Base-by-base conservation (phyloP, 1,140 invertebrate genomes). In the Melanaphis sacchari region DNA sequence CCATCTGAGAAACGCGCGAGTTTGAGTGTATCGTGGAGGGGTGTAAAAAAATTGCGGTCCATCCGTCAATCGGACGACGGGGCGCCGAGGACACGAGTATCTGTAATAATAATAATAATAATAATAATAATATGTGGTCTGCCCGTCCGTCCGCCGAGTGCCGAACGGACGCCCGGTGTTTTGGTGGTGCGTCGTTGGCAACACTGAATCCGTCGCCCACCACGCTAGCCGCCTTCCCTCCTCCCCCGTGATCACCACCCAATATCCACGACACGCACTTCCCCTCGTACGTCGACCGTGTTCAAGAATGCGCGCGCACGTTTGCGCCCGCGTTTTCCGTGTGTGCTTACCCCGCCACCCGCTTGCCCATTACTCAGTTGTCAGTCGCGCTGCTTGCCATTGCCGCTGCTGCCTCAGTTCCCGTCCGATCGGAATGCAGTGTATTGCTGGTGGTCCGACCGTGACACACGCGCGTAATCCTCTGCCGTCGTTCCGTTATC, bases 351-450 rank as follows among this genome's bases (percentile, higher is more conserved):
- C 2, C 87, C 49, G 26, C 88, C 85, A 21, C 41, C 41, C 85
- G 85, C 43, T n/a, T 4, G 36, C 43, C 24, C 43, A 22, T 31
- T 15, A 31, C 85, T n/a, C 59, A 5, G 59, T 76, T 76, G 59
- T 76, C 59, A 76, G 85, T 18, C 43, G 85, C 7, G 46, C n/a
- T n/a, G 43, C 46, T 46, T n/a, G 88, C 88, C 46, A 22, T 9
- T 9, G 88, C 8, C 49, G 88, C 36, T 38, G 9, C 49, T 38
- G 88, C 41, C 4, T 8, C 24, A 54, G n/a, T 52, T 54, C 46
- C 49, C n/a, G 49, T 54, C 88, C 88, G 88, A 90, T 90, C 88
- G 88, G 88, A 90, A 90, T 90, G 88, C 88, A 59, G 88, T 90
- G 36, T 22, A 26, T 40, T 38, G 21, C 22, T 40, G 36, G 43